phyloP scores from a whole-genome alignment of 1,140 invertebrate genomes.

The Papilio helenus region DNA sequence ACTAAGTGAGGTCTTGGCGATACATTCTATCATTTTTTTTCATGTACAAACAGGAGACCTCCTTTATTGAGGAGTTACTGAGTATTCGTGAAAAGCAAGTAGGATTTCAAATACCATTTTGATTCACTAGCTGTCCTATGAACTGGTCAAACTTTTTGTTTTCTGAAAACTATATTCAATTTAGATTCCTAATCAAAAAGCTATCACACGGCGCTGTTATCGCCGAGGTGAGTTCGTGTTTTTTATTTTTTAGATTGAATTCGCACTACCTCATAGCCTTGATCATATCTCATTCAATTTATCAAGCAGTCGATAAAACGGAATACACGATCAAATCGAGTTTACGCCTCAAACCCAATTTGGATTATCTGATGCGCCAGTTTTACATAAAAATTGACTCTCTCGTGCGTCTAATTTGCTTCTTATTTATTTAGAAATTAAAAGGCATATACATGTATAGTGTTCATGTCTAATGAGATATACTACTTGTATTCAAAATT shows the following conservation, averaged over 20 bases:
- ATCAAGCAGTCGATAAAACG: constrained; percentile 72
- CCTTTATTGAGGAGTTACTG: too few species aligned
- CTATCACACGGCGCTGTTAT: not conserved
- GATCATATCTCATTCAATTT: constrained; percentile 63
- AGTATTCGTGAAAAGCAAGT: too few species aligned
- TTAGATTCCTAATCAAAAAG: constrained; percentile 6
- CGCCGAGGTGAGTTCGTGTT: not conserved
- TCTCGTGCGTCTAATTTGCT: constrained; percentile 45
- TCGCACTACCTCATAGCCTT: constrained; percentile 28
- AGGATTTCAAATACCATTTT: too few species aligned
- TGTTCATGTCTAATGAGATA: too few species aligned
- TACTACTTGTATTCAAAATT: too few species aligned
- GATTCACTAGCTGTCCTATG: not conserved
- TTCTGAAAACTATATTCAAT: constrained; percentile 3
- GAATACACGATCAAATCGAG: constrained; percentile 79
- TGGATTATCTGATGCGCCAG: constrained; percentile 79
- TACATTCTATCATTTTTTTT: too few species aligned
- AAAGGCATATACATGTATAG: not conserved
- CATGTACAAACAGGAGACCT: too few species aligned
- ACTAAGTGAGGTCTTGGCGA: not conserved
- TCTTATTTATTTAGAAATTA: constrained; percentile 32
- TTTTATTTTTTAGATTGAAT: constrained; percentile 25
- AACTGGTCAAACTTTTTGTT: not conserved
- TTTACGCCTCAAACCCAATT: constrained; percentile 80
- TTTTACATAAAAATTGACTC: constrained; percentile 74